Conservation (phyloP, 2,888 invertebrate species). For the Chymomyza amoena region DNA sequence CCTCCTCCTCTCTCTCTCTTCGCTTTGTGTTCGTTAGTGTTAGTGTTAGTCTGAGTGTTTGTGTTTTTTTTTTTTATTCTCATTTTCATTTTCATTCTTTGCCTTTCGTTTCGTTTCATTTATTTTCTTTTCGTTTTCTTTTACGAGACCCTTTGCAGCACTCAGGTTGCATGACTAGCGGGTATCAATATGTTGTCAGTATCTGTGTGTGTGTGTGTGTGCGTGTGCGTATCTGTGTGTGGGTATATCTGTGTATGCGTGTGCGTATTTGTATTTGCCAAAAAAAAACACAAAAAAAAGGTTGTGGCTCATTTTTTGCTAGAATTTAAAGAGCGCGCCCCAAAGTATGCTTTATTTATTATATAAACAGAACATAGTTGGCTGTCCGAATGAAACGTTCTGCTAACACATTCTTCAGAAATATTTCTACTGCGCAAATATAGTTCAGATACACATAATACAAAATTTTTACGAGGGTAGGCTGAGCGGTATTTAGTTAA, state of each 20-base stretch:
- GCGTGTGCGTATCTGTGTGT: neutral
- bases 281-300: slow-evolving; percentile 34
- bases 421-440: neutral
- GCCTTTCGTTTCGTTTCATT: neutral
- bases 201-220: slow-evolving; percentile 6
- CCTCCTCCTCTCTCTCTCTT: slow-evolving; percentile 6
- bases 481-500: too few relatives aligned
- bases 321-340: slow-evolving; percentile 41
- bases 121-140: neutral
- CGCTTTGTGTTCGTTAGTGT: too few relatives aligned
- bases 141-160: neutral
- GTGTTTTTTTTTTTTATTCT: slow-evolving; percentile 17
- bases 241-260: neutral
- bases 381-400: neutral
- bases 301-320: slow-evolving; percentile 40
- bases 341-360: neutral
- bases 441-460: neutral
- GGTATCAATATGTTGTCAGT: slow-evolving; percentile 42
- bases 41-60: neutral
- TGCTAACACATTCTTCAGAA: neutral
- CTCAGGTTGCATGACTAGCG: slow-evolving; percentile 47
- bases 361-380: neutral
- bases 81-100: slow-evolving; percentile 3
- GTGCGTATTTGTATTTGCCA: neutral
- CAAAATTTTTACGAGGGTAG: neutral